Base-by-base conservation (phyloP, 2,888 invertebrate genomes). In the Abrostola tripartita region DNA sequence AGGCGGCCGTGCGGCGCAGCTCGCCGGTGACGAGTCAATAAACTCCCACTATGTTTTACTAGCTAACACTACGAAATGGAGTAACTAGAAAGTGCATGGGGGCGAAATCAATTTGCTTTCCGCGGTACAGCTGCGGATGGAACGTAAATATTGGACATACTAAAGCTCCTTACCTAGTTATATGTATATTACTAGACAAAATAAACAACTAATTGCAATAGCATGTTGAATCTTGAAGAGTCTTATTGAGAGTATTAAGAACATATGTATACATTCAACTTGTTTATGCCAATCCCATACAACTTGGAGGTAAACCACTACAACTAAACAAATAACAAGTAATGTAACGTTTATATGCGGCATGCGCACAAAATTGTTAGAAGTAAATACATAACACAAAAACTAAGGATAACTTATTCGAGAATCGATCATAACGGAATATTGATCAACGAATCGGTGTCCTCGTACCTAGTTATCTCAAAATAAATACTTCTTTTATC, bases 1-100 rank as follows among this genome's bases (percentile, higher is more conserved):
- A 80, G 70, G 71, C 82, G 76, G 70, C 80, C 81, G 75, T 74
- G 73, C 74, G n/a, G n/a, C 69, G 71, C 75, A 62, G 65, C 67
- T 70, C 79, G 8, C 14, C 75, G 40, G 37, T 24, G 53, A 81
- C 84, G 76, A 88, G 90, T 91, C 88, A 91, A 91, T 88, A 90
- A 86, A 90, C 91, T 90, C 88, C 91, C 88, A 92, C 91, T 68
- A 58, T 66, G 71, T 70, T 74, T 79, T 78, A 76, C 66, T 71
- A 65, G 68, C 75, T 57, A 74, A 72, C 69, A 74, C 71, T 75
- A 82, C 71, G 57, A 83, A 78, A 77, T 81, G 68, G 75, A 82
- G 76, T 80, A 73, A 75, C 73, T 78, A 77, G 79, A 74, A 81
- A 79, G 74, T 75, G 65, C 66, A 78, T 55, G 64, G 60, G 61